A percentile compares a stretch with the other conserved stretches of the same genome.
Conservation (phyloP, 2,797 vertebrate genomes). For the Smutsia temminckii region DNA sequence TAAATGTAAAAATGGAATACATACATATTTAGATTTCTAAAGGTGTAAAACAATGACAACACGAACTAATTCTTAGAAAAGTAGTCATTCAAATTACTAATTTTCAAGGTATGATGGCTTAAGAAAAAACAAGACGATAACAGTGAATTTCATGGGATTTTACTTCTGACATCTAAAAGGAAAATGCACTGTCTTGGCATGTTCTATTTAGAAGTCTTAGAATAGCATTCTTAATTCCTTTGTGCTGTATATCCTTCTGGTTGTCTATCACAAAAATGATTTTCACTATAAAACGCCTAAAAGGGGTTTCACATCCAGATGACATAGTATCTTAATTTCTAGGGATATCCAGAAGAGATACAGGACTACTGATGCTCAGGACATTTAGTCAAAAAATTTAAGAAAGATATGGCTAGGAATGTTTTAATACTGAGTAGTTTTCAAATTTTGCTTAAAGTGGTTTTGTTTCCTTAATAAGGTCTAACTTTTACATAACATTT, state of each 20-base stretch:
- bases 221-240: not conserved
- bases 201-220: not conserved
- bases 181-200: not conserved
- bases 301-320: not conserved
- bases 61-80: constrained; percentile 58
- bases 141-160: not conserved
- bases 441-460: not conserved
- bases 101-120: constrained; percentile 36
- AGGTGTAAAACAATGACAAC: constrained; percentile 42
- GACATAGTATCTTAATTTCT: not conserved
- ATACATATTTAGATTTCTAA: constrained; percentile 33
- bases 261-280: not conserved
- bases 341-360: not conserved
- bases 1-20: constrained; percentile 53
- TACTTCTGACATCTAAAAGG: constrained; percentile 8
- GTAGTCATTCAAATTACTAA: constrained; percentile 30
- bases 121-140: constrained; percentile 35
- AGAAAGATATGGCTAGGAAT: not conserved
- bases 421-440: not conserved
- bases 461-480: constrained; percentile 24
- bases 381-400: constrained; percentile 12
- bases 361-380: not conserved
- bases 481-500: constrained; percentile 40
- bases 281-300: constrained; percentile 35
- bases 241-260: not conserved